Conservation (phyloP, 2,797 vertebrate species). For the Apogon hyalosoma region DNA sequence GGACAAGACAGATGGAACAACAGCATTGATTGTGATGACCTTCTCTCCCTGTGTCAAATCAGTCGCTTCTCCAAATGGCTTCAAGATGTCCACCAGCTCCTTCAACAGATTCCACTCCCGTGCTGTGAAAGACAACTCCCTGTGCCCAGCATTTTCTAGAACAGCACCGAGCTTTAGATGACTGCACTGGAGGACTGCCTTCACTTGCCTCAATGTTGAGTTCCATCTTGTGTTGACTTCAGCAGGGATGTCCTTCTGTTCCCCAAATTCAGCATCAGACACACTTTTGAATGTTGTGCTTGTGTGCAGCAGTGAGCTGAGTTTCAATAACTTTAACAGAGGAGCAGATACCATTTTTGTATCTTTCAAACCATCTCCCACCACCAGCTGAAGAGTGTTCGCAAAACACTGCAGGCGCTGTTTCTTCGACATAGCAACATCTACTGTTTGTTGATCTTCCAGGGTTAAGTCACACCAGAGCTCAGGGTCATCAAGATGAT, state of each 20-base stretch:
- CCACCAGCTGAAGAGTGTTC: slow-evolving; percentile 44
- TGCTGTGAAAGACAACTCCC: slow-evolving; percentile 30
- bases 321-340: slow-evolving; percentile 42
- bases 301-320: slow-evolving; percentile 41
- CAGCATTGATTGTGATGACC: slow-evolving; percentile 42
- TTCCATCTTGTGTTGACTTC: slow-evolving; percentile 50
- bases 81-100: slow-evolving; percentile 46
- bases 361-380: slow-evolving; percentile 48
- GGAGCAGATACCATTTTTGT: slow-evolving; percentile 27
- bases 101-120: slow-evolving; percentile 50
- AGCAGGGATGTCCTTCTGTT: slow-evolving; percentile 43
- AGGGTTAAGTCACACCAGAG: slow-evolving; percentile 38
- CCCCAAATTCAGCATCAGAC: slow-evolving; percentile 51
- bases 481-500: slow-evolving; percentile 44
- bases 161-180: slow-evolving; percentile 35
- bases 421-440: slow-evolving; percentile 41
- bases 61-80: slow-evolving; percentile 49
- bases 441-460: slow-evolving; percentile 33
- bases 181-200: slow-evolving; percentile 39
- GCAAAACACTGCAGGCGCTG: slow-evolving; percentile 48
- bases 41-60: slow-evolving; percentile 53
- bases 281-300: slow-evolving; percentile 53
- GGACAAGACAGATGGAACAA: slow-evolving; percentile 43
- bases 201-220: slow-evolving; percentile 52
- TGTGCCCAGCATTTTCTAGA: slow-evolving; percentile 43